Base-by-base conservation (phyloP, 2,113 vertebrate species). In the Oophaga pumilio region DNA sequence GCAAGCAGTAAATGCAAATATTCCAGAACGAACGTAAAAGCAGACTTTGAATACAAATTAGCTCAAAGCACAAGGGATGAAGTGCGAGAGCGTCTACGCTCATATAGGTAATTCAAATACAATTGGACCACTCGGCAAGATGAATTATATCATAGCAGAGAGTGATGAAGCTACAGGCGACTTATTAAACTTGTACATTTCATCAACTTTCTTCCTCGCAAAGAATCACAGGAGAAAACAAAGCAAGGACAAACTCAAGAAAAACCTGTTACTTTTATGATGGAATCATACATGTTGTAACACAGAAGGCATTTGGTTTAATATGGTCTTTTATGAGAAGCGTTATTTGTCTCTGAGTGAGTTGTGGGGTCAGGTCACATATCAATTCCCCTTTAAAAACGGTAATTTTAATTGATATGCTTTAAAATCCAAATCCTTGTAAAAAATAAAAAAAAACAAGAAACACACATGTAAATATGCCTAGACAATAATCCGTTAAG, bases 121-220 rank as follows among this genome's bases (percentile, higher is more conserved):
- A 88, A 88, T 88, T 88, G 80, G 87, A 73, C 78, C 79, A 64
- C 86, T 87, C 68, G 22, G 78, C 80, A 71, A 82, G 79, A 87
- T 87, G 81, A 88, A 83, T 88, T 83, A 88, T 77, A 88, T 76
- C 33, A 88, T 68, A 57, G 57, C 50, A 53, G 59, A 77, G 57
- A 17, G 85, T 77, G 69, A 77, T 83, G 80, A 77, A 71, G 81
- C 80, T 84, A 77, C 53, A 84, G 87, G 81, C 60, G 68, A 83
- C 57, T 56, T 88, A 56, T 83, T 83, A 83, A 84, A 84, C 87
- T 77, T 77, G 13, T 56, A 76, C 79, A 88, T 74, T 83, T 60
- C 86, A 76, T 83, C 69, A 62, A 20, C 74, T 88, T 83, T 76
- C 59, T 83, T 64, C n/a, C 50, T n/a, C 57, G 69, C 22, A 64